These are phyloP conservation scores for Allolobophora icterica DNA, from an alignment of 2,888 invertebrate genomes.

Conservation along the genomic window DNA sequence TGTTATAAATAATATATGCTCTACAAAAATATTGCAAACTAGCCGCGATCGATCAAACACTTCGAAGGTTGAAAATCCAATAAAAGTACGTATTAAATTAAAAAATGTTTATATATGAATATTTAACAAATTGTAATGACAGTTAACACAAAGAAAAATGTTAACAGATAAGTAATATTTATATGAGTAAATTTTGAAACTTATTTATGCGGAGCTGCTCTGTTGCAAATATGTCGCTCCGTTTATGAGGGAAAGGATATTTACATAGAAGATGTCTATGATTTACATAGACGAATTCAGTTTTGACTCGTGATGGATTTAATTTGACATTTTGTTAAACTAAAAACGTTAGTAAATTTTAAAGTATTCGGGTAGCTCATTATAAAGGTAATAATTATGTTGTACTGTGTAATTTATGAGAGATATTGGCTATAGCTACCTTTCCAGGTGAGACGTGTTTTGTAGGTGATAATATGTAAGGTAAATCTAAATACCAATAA, in stretches of 20 bases:
- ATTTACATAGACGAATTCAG: too few species aligned
- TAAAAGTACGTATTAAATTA: not conserved
- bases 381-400: not conserved
- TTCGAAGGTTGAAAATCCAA: not conserved
- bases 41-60: not conserved
- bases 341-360: not conserved
- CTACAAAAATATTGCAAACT: not conserved
- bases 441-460: not conserved
- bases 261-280: not conserved
- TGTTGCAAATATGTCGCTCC: conserved; percentile 14
- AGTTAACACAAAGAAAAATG: not conserved
- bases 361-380: not conserved
- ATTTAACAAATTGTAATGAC: not conserved
- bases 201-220: not conserved
- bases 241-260: not conserved
- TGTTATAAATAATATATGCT: not conserved
- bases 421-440: not conserved
- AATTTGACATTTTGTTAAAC: not conserved
- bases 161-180: not conserved
- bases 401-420: not conserved
- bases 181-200: not conserved
- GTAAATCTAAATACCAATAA: not conserved
- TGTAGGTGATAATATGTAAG: not conserved
- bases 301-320: conserved; percentile 10
- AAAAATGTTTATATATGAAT: not conserved